Evolutionary conservation across 2,113 vertebrate species (phyloP).

Genomic region (Mesitornis unicolor): DNA sequence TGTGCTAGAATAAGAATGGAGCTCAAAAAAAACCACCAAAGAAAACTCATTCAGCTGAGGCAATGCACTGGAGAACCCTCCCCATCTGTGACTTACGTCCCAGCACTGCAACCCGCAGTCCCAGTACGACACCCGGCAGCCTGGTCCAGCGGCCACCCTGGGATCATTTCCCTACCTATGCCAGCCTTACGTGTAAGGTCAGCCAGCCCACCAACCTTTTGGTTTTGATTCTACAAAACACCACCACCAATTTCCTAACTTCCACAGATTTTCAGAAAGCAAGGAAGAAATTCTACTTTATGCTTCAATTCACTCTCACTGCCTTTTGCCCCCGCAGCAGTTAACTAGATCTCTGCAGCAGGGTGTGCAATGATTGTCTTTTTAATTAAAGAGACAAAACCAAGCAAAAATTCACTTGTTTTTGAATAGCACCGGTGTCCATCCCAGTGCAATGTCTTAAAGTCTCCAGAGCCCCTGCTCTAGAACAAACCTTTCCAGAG

Average conservation of each 20-base stretch:
- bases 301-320: not conserved
- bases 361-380: not conserved
- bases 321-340: not conserved
- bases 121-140: not conserved
- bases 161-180: not conserved
- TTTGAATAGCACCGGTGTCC: not conserved
- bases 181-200: not conserved
- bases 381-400: not conserved
- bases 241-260: accelerated
- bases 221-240: not conserved
- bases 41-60: not conserved
- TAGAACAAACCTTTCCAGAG: not conserved
- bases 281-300: accelerated
- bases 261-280: not conserved
- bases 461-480: not conserved
- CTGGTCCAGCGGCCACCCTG: not conserved
- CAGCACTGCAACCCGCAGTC: not conserved
- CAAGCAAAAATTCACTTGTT: not conserved
- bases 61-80: not conserved
- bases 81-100: not conserved
- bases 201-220: not conserved
- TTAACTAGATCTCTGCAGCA: not conserved
- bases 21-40: not conserved
- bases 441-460: not conserved
- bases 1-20: not conserved